Evolutionary conservation across 2,113 vertebrate species (phyloP).

Genomic region (Hypocryptadius cinnamomeus): DNA sequence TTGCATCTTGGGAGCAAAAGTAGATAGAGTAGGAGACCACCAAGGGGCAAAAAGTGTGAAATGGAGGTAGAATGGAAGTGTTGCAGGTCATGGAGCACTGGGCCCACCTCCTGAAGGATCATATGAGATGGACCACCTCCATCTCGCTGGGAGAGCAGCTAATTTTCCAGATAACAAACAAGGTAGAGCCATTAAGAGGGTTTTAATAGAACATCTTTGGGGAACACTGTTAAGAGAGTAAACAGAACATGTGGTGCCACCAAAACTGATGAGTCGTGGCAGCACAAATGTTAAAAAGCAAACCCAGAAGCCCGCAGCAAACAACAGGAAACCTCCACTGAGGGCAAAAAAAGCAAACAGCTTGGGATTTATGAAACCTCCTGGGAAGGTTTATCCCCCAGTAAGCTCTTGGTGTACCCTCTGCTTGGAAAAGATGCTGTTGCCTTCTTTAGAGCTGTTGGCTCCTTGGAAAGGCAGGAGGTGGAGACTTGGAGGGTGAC

Average conservation of each 20-base stretch:
- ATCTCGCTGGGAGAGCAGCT: neutral
- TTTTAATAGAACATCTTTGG: neutral
- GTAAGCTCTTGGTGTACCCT: neutral
- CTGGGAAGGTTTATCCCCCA: neutral
- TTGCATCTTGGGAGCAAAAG: neutral
- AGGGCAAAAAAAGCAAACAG: neutral
- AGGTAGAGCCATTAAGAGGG: neutral
- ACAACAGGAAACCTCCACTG: neutral
- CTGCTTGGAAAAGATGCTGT: neutral
- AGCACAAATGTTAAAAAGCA: neutral
- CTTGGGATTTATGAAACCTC: neutral
- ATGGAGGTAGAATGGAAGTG: neutral
- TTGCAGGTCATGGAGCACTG: neutral
- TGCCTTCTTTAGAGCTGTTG: neutral
- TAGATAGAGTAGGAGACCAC: neutral
- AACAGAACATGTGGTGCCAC: neutral
- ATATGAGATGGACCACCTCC: neutral
- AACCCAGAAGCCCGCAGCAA: neutral
- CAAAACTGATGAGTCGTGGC: neutral
- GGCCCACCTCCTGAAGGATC: neutral
- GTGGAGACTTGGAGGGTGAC: neutral
- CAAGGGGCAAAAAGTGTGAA: neutral
- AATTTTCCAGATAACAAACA: neutral
- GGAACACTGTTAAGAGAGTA: neutral
- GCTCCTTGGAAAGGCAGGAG: neutral